Percentiles rank a stretch among this genome's conserved stretches.
Evolutionary conservation across 2,113 vertebrate species (phyloP).

Genomic region (Patagioenas fasciata): DNA sequence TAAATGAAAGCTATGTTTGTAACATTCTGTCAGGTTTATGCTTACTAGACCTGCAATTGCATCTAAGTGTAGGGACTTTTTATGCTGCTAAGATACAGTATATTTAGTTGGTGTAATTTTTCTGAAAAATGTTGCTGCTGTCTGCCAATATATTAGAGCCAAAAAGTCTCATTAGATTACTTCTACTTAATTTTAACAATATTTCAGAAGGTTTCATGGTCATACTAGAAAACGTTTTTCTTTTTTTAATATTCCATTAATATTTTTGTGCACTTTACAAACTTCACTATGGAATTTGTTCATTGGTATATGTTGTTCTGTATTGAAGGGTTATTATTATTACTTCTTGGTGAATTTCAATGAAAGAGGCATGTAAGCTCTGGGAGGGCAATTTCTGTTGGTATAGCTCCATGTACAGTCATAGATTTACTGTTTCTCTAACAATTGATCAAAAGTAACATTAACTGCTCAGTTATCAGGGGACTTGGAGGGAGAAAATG

Average conservation of each 20-base stretch:
- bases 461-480: background rate
- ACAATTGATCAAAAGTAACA: background rate
- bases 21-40: constrained; percentile 67
- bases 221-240: constrained; percentile 43
- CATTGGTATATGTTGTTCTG: constrained; percentile 20
- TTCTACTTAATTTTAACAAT: constrained; percentile 60
- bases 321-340: background rate
- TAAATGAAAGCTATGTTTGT: constrained; percentile 50
- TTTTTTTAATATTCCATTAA: background rate
- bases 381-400: background rate
- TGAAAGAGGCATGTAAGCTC: constrained; percentile 36
- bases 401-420: background rate
- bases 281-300: constrained; percentile 12
- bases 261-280: constrained; percentile 82
- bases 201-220: constrained; percentile 40
- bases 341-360: constrained; percentile 19
- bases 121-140: constrained; percentile 74
- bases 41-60: constrained; percentile 70
- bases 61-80: constrained; percentile 62
- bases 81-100: constrained; percentile 78
- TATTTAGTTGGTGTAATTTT: constrained; percentile 61
- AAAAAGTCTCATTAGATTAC: constrained; percentile 67
- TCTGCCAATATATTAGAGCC: constrained; percentile 69
- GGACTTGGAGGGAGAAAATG: background rate
- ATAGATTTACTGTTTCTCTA: background rate